These are phyloP conservation scores for Pangasius krempfi DNA, from an alignment of 2,797 vertebrate species.

Conservation along the genomic window DNA sequence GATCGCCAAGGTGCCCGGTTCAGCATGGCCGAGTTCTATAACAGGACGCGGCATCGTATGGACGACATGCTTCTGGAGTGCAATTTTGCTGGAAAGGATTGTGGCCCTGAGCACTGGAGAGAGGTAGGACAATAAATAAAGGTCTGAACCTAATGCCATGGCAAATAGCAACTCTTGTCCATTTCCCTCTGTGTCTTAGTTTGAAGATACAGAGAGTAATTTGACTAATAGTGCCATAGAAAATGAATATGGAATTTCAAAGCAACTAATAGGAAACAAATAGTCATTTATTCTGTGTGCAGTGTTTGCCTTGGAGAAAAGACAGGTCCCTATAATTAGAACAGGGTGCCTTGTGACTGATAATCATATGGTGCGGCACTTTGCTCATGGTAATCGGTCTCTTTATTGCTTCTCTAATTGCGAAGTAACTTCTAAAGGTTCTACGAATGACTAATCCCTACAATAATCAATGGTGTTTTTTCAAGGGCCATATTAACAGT, in stretches of 20 bases:
- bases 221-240: neutral
- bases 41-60: slow-evolving; percentile 88
- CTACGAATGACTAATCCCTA: neutral
- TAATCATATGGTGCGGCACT: slow-evolving; percentile 39
- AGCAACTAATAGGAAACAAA: slow-evolving; percentile 29
- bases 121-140: slow-evolving; percentile 77
- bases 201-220: neutral
- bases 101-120: slow-evolving; percentile 83
- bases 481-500: neutral
- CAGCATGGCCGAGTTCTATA: slow-evolving; percentile 85
- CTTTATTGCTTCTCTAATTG: slow-evolving; percentile 33
- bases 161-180: neutral
- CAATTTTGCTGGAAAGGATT: slow-evolving; percentile 81
- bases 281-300: slow-evolving; percentile 38
- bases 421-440: slow-evolving; percentile 11
- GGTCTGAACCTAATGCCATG: neutral
- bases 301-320: slow-evolving; percentile 34
- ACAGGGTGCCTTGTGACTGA: slow-evolving; percentile 38
- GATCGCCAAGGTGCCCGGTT: slow-evolving; percentile 75
- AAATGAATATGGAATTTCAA: slow-evolving; percentile 20
- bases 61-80: slow-evolving; percentile 95
- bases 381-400: slow-evolving; percentile 28
- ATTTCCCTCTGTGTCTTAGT: neutral
- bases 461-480: slow-evolving; percentile 14
- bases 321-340: slow-evolving; percentile 35